These are phyloP conservation scores for Doryteuthis pealeii DNA, from an alignment of 1,140 invertebrate species.

Conservation along the genomic window DNA sequence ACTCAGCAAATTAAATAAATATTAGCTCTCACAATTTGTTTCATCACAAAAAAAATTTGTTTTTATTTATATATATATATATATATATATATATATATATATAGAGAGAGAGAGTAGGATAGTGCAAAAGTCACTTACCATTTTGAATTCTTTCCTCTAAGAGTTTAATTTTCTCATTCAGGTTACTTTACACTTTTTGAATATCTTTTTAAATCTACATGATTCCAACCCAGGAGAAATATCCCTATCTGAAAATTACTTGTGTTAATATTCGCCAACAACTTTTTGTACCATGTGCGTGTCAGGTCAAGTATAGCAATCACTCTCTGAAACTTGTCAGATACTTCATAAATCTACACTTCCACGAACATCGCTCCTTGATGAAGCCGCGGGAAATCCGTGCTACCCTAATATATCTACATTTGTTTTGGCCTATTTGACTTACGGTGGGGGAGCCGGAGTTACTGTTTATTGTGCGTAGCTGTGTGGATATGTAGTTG, in stretches of 20 bases:
- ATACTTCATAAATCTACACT: slow-evolving; percentile 36
- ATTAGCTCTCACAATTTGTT: too few species aligned
- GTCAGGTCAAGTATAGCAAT: slow-evolving; percentile 33
- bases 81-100: too few species aligned
- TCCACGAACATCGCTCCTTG: slow-evolving; percentile 26
- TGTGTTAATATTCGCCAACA: slow-evolving; percentile 35
- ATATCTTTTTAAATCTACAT: slow-evolving; percentile 31
- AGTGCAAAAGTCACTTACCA: too few species aligned
- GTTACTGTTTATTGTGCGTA: too few species aligned
- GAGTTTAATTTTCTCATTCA: slow-evolving; percentile 18
- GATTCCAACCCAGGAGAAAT: slow-evolving; percentile 30
- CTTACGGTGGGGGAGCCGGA: slow-evolving; percentile 22
- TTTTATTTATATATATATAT: too few species aligned
- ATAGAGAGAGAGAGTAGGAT: too few species aligned
- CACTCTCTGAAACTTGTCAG: slow-evolving; percentile 40
- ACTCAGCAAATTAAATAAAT: too few species aligned
- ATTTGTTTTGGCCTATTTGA: slow-evolving; percentile 38
- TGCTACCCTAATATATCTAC: slow-evolving; percentile 35
- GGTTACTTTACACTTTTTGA: slow-evolving; percentile 41
- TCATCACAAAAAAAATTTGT: too few species aligned
- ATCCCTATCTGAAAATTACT: slow-evolving; percentile 28
- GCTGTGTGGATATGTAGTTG: too few species aligned
- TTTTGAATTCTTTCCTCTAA: too few species aligned
- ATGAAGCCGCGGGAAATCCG: slow-evolving; percentile 41
- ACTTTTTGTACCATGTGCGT: slow-evolving; percentile 46